Base-by-base conservation (phyloP, 2,113 vertebrate species). In the Albula glossodonta region DNA sequence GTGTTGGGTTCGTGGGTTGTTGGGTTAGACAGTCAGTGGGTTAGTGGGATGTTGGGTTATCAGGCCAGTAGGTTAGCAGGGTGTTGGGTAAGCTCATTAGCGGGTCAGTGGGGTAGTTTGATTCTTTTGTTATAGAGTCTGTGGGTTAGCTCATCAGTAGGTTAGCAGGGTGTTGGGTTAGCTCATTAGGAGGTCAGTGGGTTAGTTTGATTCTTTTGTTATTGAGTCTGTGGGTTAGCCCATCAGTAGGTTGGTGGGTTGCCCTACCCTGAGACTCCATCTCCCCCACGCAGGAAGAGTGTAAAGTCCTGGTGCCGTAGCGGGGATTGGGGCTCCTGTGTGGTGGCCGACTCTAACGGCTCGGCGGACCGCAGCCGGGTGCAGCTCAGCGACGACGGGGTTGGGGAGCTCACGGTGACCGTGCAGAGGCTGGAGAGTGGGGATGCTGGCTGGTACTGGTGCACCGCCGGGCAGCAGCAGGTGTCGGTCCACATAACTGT, bases 251-350 rank as follows among this genome's bases (percentile, higher is more conserved):
- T 81, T 88, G 82, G 70, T 57, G 8, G 0, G 15, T 63, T 63
- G 22, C 15, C 60, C 17, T 63, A 19, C 17, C 22, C 66, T 3
- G 1, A 12, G 15, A 22, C 19, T 1, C 80, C 41, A 10, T 31
- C 77, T 84, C 1, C 31, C 41, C 10, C 12, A 51, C 6, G 90
- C 91, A 96, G 95, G 87, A 79, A 83, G 5, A 93, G 86, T 85
- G 88, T 90, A 63, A 96, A 96, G 91, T 94, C 85, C 53, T 96
- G 95, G 95, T 96, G 95, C 87, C 88, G 93, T 48, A 95, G 91
- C 31, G 95, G 94, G 31, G 85, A 91, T 87, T 70, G 19, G 90
- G 89, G 86, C 87, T 93, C 93, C 87, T 96, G 95, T 83, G 63
- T 85, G 86, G n/a, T 41, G 83, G 92, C 92, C 0, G 90, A 84